Evolutionary conservation across 2,888 invertebrate species (phyloP), one percentile per base, ranked within the genome.

Genomic region (Epinotia ramella): DNA sequence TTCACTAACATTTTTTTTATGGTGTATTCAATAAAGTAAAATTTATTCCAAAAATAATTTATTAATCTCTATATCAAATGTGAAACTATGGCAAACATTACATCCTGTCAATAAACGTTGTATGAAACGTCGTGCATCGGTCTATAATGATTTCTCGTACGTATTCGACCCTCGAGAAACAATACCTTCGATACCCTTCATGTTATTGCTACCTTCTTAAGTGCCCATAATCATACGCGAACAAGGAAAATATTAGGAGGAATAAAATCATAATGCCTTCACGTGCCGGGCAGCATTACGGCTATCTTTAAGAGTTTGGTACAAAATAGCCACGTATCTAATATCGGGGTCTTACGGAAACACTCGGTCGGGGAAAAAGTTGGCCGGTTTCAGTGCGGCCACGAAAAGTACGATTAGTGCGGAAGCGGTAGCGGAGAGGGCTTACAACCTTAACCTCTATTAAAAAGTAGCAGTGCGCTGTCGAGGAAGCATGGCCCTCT

Each of bases 241-340:
- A 75, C 75, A 70, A 75, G 75, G 70, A 71, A 71, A 75, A 75
- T 75, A 75, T 75, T 70, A 71, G 70, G 70, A 66, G 65, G 70
- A 75, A 71, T 75, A 75, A 75, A 75, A 75, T 75, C 70, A 75
- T 75, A 75, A 75, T 75, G 60, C 70, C 65, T 74, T 71, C 75
- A 75, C 75, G 75, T 71, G 65, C 75, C 65, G 75, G 60, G 20
- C 56, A 60, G 75, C 60, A 75, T 75, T 75, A 75, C 66, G 66
- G 72, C 65, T 75, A 75, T 75, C 75, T 64, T 53, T 60, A 60
- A 3, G 70, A 71, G 75, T 70, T 75, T 60, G 75, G 70, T 66
- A 65, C 70, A 75, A 70, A 75, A 75, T 53, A 60, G 65, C 75
- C 75, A 75, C 75, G 75, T 75, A 70, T 75, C 75, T 75, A 75